Evolutionary conservation across 2,797 vertebrate species (phyloP).

Genomic region (Leucoraja ocellata): DNA sequence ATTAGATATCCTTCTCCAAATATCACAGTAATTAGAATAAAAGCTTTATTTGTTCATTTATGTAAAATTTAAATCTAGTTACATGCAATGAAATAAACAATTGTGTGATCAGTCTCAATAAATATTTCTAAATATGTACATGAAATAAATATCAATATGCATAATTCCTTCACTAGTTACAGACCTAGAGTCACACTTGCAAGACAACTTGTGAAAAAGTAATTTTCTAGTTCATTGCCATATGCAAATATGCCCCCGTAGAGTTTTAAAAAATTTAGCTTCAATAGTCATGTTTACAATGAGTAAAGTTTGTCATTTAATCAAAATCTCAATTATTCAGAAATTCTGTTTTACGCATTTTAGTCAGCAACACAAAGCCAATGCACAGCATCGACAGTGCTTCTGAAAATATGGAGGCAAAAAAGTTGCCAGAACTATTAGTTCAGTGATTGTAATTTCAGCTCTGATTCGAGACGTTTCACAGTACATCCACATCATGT

Average conservation of each 20-base stretch:
- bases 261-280: not conserved
- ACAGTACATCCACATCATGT: not conserved
- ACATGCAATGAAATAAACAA: not conserved
- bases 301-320: not conserved
- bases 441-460: not conserved
- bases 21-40: slow-evolving; percentile 2
- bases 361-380: not conserved
- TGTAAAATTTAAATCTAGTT: not conserved
- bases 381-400: not conserved
- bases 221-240: not conserved
- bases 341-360: not conserved
- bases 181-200: not conserved
- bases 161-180: not conserved
- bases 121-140: not conserved
- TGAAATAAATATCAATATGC: not conserved
- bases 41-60: not conserved
- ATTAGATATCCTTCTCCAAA: slow-evolving; percentile 5
- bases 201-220: not conserved
- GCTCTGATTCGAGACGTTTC: not conserved
- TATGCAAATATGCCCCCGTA: not conserved
- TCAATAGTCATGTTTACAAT: not conserved
- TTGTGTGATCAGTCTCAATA: not conserved
- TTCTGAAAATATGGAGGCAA: not conserved
- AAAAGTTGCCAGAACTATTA: not conserved
- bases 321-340: not conserved